Percentiles rank a stretch among this genome's conserved stretches.
Conservation (phyloP, 2,888 invertebrate genomes). For the Hirtodrosophila cameraria region DNA sequence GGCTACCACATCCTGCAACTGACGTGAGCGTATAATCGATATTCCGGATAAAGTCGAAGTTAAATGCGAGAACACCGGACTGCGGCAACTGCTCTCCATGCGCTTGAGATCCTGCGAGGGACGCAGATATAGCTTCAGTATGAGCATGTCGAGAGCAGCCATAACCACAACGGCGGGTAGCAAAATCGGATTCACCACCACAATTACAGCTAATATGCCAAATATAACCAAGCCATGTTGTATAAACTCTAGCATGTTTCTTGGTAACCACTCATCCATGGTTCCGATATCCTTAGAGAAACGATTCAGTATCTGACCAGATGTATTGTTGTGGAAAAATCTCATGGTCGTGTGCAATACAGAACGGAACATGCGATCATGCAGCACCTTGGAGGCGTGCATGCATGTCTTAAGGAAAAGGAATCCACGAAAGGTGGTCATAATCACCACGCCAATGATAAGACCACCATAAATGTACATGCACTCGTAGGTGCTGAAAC, state of each 20-base stretch:
- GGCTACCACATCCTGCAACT: constrained; percentile 88
- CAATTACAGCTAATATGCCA: constrained; percentile 90
- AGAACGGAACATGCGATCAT: constrained; percentile 92
- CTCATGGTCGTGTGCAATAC: constrained; percentile 90
- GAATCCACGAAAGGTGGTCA: constrained; percentile 86
- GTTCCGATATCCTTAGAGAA: constrained; percentile 90
- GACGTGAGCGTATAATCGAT: constrained; percentile 92
- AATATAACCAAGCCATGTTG: constrained; percentile 86
- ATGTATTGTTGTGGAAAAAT: constrained; percentile 94
- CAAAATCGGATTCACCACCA: constrained; percentile 88
- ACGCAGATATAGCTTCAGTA: constrained; percentile 89
- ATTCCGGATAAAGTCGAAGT: constrained; percentile 93
- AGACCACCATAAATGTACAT: constrained; percentile 82
- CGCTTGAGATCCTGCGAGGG: constrained; percentile 91
- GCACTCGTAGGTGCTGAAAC: constrained; percentile 80
- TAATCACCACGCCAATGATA: constrained; percentile 82
- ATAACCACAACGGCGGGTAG: constrained; percentile 88
- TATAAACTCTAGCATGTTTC: constrained; percentile 85
- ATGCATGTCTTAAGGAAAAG: constrained; percentile 90
- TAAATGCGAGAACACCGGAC: constrained; percentile 95
- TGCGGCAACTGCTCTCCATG: constrained; percentile 89
- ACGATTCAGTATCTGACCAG: constrained; percentile 89
- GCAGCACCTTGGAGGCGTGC: constrained; percentile 90
- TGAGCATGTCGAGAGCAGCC: constrained; percentile 86
- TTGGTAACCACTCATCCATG: constrained; percentile 86